Evolutionary conservation across 2,888 invertebrate species (phyloP).

Genomic region (Drosophila atripex): DNA sequence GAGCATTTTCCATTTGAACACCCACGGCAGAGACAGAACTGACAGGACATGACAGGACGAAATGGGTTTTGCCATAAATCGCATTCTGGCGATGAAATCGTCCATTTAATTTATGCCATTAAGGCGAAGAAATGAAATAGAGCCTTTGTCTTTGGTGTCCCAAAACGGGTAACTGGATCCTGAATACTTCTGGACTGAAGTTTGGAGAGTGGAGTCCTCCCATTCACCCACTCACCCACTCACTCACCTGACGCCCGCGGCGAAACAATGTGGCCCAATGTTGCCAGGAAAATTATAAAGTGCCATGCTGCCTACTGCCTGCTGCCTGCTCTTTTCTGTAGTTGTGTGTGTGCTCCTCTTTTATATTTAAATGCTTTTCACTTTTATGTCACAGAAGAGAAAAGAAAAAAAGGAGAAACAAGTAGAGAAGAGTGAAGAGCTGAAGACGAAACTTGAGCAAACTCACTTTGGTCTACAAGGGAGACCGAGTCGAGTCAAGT

Average conservation of each 20-base stretch:
- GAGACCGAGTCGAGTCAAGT: conserved; percentile 57
- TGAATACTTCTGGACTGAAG: neutral
- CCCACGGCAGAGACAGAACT: no score
- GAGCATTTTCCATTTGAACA: conserved; percentile 59
- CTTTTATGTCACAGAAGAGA: conserved; percentile 68
- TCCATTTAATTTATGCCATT: conserved; percentile 63
- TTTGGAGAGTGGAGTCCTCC: neutral
- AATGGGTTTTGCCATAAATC: conserved; percentile 17
- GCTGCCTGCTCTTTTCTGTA: conserved; percentile 43
- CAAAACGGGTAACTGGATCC: conserved; percentile 15
- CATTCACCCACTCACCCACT: neutral
- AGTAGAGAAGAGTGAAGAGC: conserved; percentile 22
- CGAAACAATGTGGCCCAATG: conserved; percentile 60
- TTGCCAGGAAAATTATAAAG: conserved; percentile 60
- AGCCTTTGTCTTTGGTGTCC: conserved; percentile 35
- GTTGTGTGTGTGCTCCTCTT: conserved; percentile 55
- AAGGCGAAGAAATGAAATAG: conserved; percentile 35
- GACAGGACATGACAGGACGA: conserved; percentile 29
- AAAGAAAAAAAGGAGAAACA: conserved; percentile 2
- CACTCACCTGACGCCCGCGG: conserved; percentile 43
- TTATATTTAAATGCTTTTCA: conserved; percentile 80
- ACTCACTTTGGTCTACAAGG: conserved; percentile 65
- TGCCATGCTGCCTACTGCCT: conserved; percentile 49
- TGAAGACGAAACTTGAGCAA: conserved; percentile 69
- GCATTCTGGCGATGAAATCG: conserved; percentile 48